A percentile compares a stretch with the other conserved stretches of the same genome.
phyloP scores from a whole-genome alignment of 1,140 invertebrate species.

The Globodera rostochiensis region DNA sequence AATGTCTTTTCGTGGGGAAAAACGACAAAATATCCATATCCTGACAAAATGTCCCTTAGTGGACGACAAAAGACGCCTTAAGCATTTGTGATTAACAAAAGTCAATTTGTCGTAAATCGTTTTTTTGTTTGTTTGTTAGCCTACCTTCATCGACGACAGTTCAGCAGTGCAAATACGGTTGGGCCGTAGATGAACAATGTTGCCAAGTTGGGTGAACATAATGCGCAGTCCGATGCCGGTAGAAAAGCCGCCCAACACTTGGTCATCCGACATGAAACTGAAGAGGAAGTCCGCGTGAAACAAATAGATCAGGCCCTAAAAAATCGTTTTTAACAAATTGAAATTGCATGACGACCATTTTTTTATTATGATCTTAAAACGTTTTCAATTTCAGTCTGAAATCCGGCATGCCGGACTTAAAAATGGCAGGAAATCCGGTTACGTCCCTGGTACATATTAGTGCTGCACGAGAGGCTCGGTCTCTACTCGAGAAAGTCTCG shows the following conservation, averaged over 20 bases:
- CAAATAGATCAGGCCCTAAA: slow-evolving; percentile 43
- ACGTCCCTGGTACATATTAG: no score
- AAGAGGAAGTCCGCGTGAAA: slow-evolving; percentile 51
- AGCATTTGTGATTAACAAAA: background rate
- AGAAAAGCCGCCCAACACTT: slow-evolving; percentile 46
- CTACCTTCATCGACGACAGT: background rate
- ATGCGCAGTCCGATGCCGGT: slow-evolving; percentile 45
- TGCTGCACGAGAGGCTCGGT: no score
- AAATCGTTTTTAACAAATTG: background rate
- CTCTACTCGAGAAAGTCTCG: no score
- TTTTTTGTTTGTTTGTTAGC: background rate
- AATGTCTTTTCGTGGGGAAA: no score
- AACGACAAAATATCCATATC: no score
- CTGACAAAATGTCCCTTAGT: no score
- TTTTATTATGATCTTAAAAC: no score
- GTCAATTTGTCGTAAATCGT: background rate
- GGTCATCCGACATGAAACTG: slow-evolving; percentile 30
- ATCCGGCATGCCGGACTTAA: no score
- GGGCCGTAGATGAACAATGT: slow-evolving; percentile 36
- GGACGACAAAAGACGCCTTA: background rate
- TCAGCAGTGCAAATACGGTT: slow-evolving; percentile 22
- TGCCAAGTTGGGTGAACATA: slow-evolving; percentile 43
- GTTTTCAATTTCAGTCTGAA: no score
- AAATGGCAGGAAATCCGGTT: no score
- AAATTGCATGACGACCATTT: no score